A percentile compares a stretch with the other conserved stretches of the same genome.
Evolutionary conservation across 1,140 invertebrate genomes (phyloP).

Genomic region (Whitmania pigra): DNA sequence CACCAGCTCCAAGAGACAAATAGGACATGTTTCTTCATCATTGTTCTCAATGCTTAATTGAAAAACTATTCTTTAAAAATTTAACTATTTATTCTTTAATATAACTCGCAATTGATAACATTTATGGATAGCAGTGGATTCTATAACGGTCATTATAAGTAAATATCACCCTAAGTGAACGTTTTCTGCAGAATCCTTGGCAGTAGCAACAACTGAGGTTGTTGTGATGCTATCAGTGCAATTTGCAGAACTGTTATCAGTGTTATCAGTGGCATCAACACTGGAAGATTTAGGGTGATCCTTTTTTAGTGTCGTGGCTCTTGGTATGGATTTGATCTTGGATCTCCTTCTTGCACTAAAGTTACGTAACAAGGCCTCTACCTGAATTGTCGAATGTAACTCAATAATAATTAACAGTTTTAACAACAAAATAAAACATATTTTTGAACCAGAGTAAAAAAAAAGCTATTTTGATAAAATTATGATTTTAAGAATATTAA

Average conservation of each 20-base stretch:
- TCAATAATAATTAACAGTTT: background rate
- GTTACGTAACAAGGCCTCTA: conserved; percentile 24
- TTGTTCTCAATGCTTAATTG: conserved; percentile 34
- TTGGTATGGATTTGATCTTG: conserved; percentile 4
- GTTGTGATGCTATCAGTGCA: too few species aligned
- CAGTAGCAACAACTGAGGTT: background rate
- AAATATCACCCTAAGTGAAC: too few species aligned
- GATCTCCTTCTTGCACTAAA: conserved; percentile 21
- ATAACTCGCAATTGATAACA: too few species aligned
- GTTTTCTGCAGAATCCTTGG: too few species aligned
- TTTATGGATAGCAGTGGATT: too few species aligned
- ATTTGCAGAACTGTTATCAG: too few species aligned
- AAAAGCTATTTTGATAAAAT: background rate
- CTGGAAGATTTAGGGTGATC: too few species aligned
- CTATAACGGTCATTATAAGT: too few species aligned
- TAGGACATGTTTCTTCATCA: conserved; percentile 44
- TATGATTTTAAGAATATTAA: background rate
- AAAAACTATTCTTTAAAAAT: too few species aligned
- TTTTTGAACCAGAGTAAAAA: background rate
- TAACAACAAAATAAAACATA: background rate
- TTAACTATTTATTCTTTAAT: too few species aligned
- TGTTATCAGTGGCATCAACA: too few species aligned
- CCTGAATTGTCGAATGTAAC: conserved; percentile 15
- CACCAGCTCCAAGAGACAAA: conserved; percentile 45
- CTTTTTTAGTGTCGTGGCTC: background rate